Evolutionary conservation across 2,888 invertebrate species (phyloP).

Genomic region (Nebria brevicollis): DNA sequence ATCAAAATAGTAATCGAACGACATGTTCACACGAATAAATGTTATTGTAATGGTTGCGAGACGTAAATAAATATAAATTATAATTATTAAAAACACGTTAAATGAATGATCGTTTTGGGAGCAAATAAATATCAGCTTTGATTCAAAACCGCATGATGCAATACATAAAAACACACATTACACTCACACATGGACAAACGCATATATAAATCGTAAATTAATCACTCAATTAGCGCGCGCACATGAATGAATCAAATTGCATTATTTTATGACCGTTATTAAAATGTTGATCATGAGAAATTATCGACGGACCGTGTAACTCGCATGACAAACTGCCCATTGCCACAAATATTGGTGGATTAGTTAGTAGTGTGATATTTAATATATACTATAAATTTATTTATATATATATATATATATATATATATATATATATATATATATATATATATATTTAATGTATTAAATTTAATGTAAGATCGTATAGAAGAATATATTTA

Average conservation of each 20-base stretch:
- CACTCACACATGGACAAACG: not conserved
- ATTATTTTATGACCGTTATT: conserved; percentile 1
- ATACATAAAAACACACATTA: not conserved
- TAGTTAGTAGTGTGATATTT: not conserved
- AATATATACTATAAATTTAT: no score
- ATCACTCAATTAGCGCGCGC: not conserved
- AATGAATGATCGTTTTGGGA: not conserved
- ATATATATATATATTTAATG: no score
- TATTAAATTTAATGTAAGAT: no score
- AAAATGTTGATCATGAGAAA: not conserved
- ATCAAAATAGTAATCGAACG: no score
- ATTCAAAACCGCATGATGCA: not conserved
- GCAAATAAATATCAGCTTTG: not conserved
- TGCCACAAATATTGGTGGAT: not conserved
- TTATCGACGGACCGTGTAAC: not conserved
- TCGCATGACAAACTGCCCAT: not conserved
- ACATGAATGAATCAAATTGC: not conserved
- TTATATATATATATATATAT: no score
- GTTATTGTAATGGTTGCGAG: no score
- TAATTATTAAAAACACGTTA: not conserved
- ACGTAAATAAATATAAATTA: no score
- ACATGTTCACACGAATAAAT: no score
- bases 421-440: no score
- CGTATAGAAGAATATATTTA: no score
- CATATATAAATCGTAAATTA: not conserved